Conservation (phyloP, 2,888 invertebrate genomes). For the Ophioninae sp. region DNA sequence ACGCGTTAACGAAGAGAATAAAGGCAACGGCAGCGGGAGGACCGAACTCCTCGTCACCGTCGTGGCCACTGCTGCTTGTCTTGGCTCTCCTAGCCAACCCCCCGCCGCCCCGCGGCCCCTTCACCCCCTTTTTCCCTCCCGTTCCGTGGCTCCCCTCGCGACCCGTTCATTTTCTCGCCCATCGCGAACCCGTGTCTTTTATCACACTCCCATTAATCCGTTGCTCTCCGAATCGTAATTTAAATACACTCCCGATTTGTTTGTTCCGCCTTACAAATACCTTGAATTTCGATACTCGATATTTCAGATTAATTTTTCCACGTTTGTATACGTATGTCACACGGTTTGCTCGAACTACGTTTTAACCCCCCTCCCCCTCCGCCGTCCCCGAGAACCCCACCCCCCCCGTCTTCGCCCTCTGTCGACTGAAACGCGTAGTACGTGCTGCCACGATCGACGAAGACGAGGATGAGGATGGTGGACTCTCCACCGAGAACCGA, state of each 20-base stretch:
- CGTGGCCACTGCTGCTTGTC: slow-evolving; percentile 62
- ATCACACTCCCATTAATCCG: slow-evolving; percentile 22
- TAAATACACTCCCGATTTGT: slow-evolving; percentile 16
- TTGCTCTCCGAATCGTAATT: slow-evolving; percentile 6
- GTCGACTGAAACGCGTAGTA: slow-evolving; percentile 38
- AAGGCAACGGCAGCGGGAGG: slow-evolving; percentile 56
- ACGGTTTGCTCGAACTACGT: slow-evolving; percentile 33
- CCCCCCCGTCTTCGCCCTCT: slow-evolving; percentile 41
- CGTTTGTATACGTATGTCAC: slow-evolving; percentile 24
- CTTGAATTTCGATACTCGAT: slow-evolving; percentile 3
- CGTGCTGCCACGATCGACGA: slow-evolving; percentile 80
- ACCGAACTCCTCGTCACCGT: slow-evolving; percentile 63
- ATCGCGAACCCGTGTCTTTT: slow-evolving; percentile 6
- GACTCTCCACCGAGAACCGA: slow-evolving; percentile 77
- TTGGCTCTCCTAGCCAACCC: slow-evolving; percentile 57
- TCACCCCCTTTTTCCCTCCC: slow-evolving; percentile 46
- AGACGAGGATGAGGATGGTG: slow-evolving; percentile 82
- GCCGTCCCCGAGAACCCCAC: neutral
- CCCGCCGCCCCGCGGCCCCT: slow-evolving; percentile 33
- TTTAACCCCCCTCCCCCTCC: slow-evolving; percentile 5
- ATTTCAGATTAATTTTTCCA: slow-evolving; percentile 17
- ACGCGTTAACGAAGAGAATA: slow-evolving; percentile 43
- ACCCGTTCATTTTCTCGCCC: slow-evolving; percentile 23
- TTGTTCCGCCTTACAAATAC: slow-evolving; percentile 1
- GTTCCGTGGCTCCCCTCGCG: slow-evolving; percentile 42